These are phyloP conservation scores for Hemibagrus guttatus DNA, from an alignment of 2,797 vertebrate species.

Conservation along the genomic window DNA sequence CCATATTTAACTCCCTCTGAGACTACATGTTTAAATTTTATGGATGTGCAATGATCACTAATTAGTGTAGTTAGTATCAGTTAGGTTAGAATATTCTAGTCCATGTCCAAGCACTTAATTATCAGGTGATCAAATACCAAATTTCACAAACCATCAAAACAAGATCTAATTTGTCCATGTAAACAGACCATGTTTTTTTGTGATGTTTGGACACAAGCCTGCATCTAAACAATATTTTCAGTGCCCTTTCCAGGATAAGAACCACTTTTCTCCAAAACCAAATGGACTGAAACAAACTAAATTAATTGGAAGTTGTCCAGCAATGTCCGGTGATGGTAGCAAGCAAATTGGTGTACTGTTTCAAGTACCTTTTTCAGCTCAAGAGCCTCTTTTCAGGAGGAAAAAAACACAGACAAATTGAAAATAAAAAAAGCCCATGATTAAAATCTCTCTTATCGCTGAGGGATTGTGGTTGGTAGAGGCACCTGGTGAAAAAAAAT, in stretches of 20 bases:
- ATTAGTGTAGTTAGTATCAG: not conserved
- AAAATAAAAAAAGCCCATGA: not conserved
- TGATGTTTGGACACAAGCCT: not conserved
- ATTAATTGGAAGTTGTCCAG: conserved; percentile 17
- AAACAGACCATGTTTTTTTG: not conserved
- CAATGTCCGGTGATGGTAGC: not conserved
- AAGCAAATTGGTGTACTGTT: not conserved
- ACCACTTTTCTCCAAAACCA: not conserved
- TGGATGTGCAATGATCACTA: no score
- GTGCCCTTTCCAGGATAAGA: conserved; percentile 1
- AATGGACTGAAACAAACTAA: not conserved
- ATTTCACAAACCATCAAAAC: not conserved
- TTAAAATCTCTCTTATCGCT: not conserved
- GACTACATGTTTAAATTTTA: not conserved
- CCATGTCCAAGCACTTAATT: not conserved
- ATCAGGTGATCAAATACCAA: not conserved
- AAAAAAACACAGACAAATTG: not conserved
- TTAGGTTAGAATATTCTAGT: not conserved
- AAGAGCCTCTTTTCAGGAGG: not conserved
- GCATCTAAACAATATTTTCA: not conserved
- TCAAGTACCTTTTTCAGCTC: not conserved
- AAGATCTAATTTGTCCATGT: not conserved
- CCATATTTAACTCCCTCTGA: not conserved
- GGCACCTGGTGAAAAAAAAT: not conserved
- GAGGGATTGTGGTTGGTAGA: not conserved